These are phyloP conservation scores for Hippopotamyrus pictus DNA, from an alignment of 2,797 vertebrate species.

Conservation along the genomic window DNA sequence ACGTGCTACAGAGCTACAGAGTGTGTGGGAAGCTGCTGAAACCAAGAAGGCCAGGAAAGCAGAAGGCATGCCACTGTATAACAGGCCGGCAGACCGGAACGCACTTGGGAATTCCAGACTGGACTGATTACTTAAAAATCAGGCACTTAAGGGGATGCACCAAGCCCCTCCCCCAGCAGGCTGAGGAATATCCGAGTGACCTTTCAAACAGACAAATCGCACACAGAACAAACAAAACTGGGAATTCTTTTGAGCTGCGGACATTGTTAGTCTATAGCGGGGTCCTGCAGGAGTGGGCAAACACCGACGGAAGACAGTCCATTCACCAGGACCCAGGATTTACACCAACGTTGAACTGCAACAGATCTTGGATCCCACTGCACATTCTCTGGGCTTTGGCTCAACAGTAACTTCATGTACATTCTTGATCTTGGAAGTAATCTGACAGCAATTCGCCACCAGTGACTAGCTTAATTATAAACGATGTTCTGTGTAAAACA, in stretches of 20 bases:
- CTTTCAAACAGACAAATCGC: neutral
- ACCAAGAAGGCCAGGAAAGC: slow-evolving; percentile 39
- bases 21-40: slow-evolving; percentile 42
- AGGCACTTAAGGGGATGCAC: slow-evolving; percentile 57
- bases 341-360: neutral
- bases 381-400: neutral
- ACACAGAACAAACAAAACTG: neutral
- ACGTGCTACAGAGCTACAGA: slow-evolving; percentile 22
- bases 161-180: slow-evolving; percentile 42
- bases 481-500: neutral
- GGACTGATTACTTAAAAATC: slow-evolving; percentile 68
- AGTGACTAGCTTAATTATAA: neutral
- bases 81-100: slow-evolving; percentile 42
- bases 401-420: neutral
- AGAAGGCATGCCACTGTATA: slow-evolving; percentile 54
- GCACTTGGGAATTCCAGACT: slow-evolving; percentile 56
- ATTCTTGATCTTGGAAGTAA: neutral
- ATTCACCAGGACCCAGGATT: neutral
- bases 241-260: neutral
- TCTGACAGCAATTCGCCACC: neutral
- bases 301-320: neutral
- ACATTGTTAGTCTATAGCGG: neutral
- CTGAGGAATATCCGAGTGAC: slow-evolving; percentile 25
- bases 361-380: neutral
- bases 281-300: neutral